Percentiles rank a stretch among this genome's conserved stretches.
These are phyloP conservation scores for Meteorus sp. DNA, from an alignment of 1,140 invertebrate genomes.

Conservation along the genomic window DNA sequence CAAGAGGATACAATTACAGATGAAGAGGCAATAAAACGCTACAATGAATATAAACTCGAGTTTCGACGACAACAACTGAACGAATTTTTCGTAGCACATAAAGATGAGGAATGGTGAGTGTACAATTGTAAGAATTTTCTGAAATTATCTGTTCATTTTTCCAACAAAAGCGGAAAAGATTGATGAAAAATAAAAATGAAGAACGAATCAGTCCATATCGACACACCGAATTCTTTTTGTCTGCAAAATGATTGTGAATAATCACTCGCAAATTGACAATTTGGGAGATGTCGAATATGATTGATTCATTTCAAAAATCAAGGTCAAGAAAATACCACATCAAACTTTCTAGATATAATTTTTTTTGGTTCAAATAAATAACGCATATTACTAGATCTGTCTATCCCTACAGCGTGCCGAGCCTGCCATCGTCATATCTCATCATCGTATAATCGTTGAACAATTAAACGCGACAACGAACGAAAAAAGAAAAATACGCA, in stretches of 20 bases:
- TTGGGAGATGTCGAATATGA: too few species aligned
- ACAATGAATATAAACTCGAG: slow-evolving; percentile 98
- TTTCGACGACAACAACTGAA: slow-evolving; percentile 95
- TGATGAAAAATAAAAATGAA: background rate
- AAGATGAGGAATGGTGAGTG: slow-evolving; percentile 99
- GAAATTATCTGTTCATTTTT: background rate
- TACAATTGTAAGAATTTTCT: background rate
- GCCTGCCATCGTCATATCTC: slow-evolving; percentile 49
- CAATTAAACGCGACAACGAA: slow-evolving; percentile 46
- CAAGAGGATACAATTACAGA: slow-evolving; percentile 98
- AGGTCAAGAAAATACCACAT: slow-evolving; percentile 24
- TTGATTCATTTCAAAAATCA: background rate
- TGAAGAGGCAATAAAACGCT: slow-evolving; percentile 95
- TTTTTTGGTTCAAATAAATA: slow-evolving; percentile 15
- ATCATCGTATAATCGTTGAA: slow-evolving; percentile 53
- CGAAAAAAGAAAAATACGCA: slow-evolving; percentile 30
- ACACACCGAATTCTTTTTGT: too few species aligned
- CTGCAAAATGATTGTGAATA: too few species aligned
- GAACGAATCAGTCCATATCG: too few species aligned
- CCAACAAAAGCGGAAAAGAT: too few species aligned
- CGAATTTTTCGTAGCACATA: slow-evolving; percentile 98
- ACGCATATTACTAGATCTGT: slow-evolving; percentile 55
- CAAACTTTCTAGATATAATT: background rate
- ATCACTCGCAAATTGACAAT: too few species aligned
- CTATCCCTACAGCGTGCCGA: slow-evolving; percentile 58